Conservation (phyloP, 2,797 vertebrate genomes). For the Leucoraja ocellata region DNA sequence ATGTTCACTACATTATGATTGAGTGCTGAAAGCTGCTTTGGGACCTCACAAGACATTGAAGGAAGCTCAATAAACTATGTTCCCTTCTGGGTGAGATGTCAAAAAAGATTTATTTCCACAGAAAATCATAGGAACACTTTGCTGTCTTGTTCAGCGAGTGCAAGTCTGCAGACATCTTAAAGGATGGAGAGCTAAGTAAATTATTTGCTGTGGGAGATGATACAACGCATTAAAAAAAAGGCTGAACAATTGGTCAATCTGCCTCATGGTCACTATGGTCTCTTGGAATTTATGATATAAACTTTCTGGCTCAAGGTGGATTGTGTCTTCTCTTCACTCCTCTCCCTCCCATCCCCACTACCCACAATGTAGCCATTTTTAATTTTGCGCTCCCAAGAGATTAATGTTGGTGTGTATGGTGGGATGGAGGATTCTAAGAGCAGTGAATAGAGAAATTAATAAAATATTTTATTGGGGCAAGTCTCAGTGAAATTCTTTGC, state of each 20-base stretch:
- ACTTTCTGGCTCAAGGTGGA: neutral
- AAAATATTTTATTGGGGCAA: too few relatives aligned
- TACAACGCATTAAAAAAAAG: neutral
- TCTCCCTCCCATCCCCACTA: too few relatives aligned
- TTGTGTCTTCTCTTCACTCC: neutral
- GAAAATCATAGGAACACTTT: neutral
- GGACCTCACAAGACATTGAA: too few relatives aligned
- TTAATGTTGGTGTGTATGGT: too few relatives aligned
- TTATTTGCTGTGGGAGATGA: neutral
- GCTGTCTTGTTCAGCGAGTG: neutral
- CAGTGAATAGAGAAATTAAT: too few relatives aligned
- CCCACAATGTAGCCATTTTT: neutral
- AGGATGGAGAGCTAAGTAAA: neutral
- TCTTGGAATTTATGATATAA: neutral
- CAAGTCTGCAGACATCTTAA: neutral
- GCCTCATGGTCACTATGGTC: neutral
- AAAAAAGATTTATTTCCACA: neutral
- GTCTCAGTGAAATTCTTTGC: too few relatives aligned
- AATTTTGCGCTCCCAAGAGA: neutral
- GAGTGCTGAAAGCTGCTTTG: too few relatives aligned
- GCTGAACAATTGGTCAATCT: neutral
- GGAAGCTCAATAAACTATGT: too few relatives aligned
- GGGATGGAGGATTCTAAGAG: too few relatives aligned
- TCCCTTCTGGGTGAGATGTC: neutral
- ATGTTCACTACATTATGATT: too few relatives aligned